These are phyloP conservation scores for Trichogramma evanescens DNA, from an alignment of 2,888 invertebrate genomes.

Conservation along the genomic window DNA sequence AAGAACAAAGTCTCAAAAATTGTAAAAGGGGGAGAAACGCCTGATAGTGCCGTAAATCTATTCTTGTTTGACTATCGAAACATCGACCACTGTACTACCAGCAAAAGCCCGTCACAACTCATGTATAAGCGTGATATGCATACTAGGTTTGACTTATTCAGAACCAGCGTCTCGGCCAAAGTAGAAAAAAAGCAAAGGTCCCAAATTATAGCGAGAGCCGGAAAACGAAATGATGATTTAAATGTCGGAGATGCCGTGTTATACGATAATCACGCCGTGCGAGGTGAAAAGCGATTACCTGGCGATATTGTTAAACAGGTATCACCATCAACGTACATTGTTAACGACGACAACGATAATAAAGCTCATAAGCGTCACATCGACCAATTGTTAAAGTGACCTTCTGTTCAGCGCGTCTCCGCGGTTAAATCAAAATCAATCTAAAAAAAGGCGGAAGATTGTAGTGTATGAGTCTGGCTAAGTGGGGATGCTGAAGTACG, in stretches of 20 bases:
- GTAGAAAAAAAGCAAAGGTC: background rate
- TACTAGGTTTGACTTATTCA: background rate
- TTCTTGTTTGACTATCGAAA: background rate
- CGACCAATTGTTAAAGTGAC: too few relatives aligned
- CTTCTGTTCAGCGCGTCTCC: too few relatives aligned
- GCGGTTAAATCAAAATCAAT: too few relatives aligned
- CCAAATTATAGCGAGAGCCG: background rate
- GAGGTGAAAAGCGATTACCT: background rate
- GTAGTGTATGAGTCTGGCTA: too few relatives aligned
- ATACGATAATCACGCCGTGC: background rate
- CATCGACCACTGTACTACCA: conserved; percentile 1
- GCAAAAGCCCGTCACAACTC: background rate
- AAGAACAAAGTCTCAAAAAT: background rate
- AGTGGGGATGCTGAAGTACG: too few relatives aligned
- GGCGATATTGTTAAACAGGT: conserved; percentile 1
- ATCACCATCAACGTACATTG: background rate
- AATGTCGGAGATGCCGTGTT: background rate
- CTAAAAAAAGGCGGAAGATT: too few relatives aligned
- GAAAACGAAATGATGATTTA: background rate
- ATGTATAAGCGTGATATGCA: conserved; percentile 2
- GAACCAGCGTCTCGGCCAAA: background rate
- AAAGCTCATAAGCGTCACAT: too few relatives aligned
- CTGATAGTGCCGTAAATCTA: background rate
- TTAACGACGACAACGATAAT: too few relatives aligned
- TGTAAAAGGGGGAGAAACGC: background rate